These are phyloP conservation scores for Cyprinodon diabolis DNA, from an alignment of 2,797 vertebrate genomes.

Conservation along the genomic window DNA sequence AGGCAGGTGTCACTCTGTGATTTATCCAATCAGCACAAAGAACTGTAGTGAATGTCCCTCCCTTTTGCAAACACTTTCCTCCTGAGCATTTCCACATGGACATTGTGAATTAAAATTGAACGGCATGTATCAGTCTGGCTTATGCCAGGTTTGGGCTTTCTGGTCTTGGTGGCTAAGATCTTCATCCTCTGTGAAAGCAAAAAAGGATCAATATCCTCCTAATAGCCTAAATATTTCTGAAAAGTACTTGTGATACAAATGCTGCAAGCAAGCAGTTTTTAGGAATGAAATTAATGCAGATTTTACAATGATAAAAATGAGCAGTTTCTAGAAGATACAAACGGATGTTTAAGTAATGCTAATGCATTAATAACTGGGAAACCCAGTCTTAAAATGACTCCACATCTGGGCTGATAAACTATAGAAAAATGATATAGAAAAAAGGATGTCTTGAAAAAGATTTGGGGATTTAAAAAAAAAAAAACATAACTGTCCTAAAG, in stretches of 20 bases:
- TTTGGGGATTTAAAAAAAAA: too few species aligned
- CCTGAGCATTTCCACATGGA: too few species aligned
- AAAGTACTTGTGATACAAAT: neutral
- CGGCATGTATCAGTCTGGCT: too few species aligned
- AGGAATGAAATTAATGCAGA: neutral
- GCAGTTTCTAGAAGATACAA: neutral
- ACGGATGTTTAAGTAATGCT: neutral
- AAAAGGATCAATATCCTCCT: too few species aligned
- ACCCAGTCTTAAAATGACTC: neutral
- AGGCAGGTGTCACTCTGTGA: too few species aligned
- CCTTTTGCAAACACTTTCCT: too few species aligned
- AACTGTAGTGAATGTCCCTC: too few species aligned
- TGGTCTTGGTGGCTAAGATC: neutral
- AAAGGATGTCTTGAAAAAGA: neutral
- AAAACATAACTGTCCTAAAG: neutral
- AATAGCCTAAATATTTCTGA: neutral
- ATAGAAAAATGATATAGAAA: too few species aligned
- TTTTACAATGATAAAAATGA: neutral
- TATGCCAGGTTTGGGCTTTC: neutral
- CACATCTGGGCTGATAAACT: too few species aligned
- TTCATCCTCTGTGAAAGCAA: neutral
- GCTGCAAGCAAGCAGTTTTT: neutral
- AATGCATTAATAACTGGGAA: neutral
- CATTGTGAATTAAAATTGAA: too few species aligned
- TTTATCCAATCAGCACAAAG: too few species aligned